phyloP scores from a whole-genome alignment of 1,140 invertebrate species.

The Sminthurinus signatus region DNA sequence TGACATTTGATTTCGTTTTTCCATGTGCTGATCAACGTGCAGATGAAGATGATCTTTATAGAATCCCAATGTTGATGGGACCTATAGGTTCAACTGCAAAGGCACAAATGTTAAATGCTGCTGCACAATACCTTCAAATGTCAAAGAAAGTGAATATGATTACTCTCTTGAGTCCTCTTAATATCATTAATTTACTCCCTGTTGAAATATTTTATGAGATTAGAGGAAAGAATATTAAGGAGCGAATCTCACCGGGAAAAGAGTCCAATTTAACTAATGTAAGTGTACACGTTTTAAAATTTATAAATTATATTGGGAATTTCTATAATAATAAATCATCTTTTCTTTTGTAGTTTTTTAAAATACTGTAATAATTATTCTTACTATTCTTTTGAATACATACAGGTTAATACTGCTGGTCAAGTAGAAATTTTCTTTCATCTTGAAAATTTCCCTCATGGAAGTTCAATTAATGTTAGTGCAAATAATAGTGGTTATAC shows the following conservation, averaged over 20 bases:
- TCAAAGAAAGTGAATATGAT: slow-evolving; percentile 76
- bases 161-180: slow-evolving; percentile 71
- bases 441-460: slow-evolving; percentile 73
- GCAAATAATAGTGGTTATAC: slow-evolving; percentile 50
- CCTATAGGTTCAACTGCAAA: no score
- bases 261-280: slow-evolving; percentile 41
- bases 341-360: not conserved
- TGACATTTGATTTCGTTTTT: no score
- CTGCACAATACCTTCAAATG: slow-evolving; percentile 23
- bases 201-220: slow-evolving; percentile 59
- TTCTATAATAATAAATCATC: no score
- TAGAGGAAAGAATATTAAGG: slow-evolving; percentile 21
- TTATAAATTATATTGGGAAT: not conserved
- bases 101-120: not conserved
- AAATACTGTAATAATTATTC: not conserved
- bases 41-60: slow-evolving; percentile 40
- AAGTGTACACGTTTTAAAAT: slow-evolving; percentile 10
- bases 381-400: no score
- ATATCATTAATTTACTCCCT: slow-evolving; percentile 59
- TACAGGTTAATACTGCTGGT: slow-evolving; percentile 62
- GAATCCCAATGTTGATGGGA: slow-evolving; percentile 8
- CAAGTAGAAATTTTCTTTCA: slow-evolving; percentile 64
- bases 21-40: no score
- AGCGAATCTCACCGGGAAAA: slow-evolving; percentile 55
- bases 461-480: slow-evolving; percentile 52